Evolutionary conservation across 2,888 invertebrate species (phyloP), one percentile per base, ranked within the genome.

Genomic region (Pogonocherus hispidulus): DNA sequence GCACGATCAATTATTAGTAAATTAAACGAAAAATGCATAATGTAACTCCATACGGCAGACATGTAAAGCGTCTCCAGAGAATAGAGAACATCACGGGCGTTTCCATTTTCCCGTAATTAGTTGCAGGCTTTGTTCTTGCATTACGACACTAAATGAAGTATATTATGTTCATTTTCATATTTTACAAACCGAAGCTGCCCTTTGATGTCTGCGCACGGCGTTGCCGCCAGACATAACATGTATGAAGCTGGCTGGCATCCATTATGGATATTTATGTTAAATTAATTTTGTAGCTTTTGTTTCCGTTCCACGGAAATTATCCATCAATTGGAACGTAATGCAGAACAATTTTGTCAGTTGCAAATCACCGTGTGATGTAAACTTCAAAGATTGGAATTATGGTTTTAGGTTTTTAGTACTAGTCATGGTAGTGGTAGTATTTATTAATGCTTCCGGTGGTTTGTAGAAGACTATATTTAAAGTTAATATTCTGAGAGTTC

Each of bases 101-200:
- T 41, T 41, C 41, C 32, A 32, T 32, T 32, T 32, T 32, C 32
- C 32, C 11, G 9, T 41, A 41, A 41, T 41, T 35, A 37, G 37
- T 18, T 16, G 35, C 35, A 23, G 19, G 32, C 37, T 54, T 54
- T 54, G 54, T 54, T 23, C 27, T 16, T 52, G 51, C 51, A 54
- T 54, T 19, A 35, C 54, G 11, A 19, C 54, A 11, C 18, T 37
- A 54, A 54, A 37, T 20, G 54, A 18, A 54, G 32, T 54, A 35
- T 19, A 27, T 27, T 8, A 8, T 27, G 14, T 54, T 37, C 32
- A 18, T 35, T 54, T 37, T 54, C 32, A 54, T 54, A 54, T 54
- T 37, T 54, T n/a, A 23, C 52, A 52, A 52, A 27, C 52, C 22
- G 4, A 27, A 23, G 20, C 32, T 35, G 9, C 18, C 19, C 54